Base-by-base conservation (phyloP, 2,888 invertebrate species). In the Yponomeuta evonymella region DNA sequence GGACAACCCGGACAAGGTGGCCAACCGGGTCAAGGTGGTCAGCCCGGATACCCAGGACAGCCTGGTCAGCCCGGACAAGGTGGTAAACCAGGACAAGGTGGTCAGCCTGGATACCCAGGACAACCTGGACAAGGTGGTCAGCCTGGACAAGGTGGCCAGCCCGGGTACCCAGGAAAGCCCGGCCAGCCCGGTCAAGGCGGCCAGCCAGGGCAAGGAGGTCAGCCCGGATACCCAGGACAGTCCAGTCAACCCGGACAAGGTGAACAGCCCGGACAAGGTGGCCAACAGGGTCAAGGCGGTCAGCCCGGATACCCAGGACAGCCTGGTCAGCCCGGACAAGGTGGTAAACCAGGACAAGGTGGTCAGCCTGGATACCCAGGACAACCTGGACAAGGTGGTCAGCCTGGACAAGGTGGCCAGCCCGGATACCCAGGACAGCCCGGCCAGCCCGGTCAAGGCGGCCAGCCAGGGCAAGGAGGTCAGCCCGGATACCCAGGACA, bases 91-190 rank as follows among this genome's bases (percentile, higher is more conserved):
- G 70, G 70, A 11, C 36, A 70, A 3, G 62, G 62, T 8, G 71
- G 70, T 0, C 58, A 69, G 11, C 69, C 70, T 11, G 72, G 73
- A 33, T 58, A 65, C 36, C 72, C 72, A 30, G 77, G 75, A 15
- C 68, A n/a, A 8, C 75, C 74, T 48, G 76, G 73, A n/a, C 69
- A 70, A 48, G 72, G 73, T 51, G 73, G 67, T 23, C 70, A 72
- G 0, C 72, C 81, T 87, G 87, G 78, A 85, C 10, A 73, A 0
- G 77, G 77, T 5, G 78, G 78, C 0, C 30, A 75, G 1, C 77
- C 78, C 58, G 78, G 76, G 48, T 70, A 77, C 69, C 76, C 77
- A 43, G 79, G 76, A 0, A 8, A 70, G 11, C 70, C 71, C 0
- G 36, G 48, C 33, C 65, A 70, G 43, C 23, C 23, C 23, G 23